Evolutionary conservation across 2,888 invertebrate genomes (phyloP), one percentile per base, ranked within the genome.

Genomic region (Philereme transversata): DNA sequence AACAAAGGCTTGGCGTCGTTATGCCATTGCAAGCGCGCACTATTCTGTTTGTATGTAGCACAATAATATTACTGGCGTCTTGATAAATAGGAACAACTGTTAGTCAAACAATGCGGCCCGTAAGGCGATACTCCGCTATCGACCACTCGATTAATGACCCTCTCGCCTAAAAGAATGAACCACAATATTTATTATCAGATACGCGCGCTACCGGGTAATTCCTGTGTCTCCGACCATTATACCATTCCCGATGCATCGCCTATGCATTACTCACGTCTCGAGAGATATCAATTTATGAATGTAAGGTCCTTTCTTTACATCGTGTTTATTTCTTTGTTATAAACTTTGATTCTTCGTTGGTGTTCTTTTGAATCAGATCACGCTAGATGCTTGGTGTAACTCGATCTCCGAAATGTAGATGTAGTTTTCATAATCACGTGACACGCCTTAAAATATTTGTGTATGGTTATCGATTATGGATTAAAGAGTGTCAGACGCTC

Each of bases 111-210:
- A 92, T 91, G 84, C 84, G 77, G 79, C 80, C 81, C 82, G 90
- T 90, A 90, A 90, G 87, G 82, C 87, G 91, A 92, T 91, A 90
- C 87, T 84, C 77, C 79, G 86, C 81, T 87, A 92, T 92, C 91
- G 87, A 86, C 84, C 84, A 70, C 79, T 87, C 86, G 89, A 91
- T 92, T 91, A 91, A 92, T 92, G 91, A 89, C 88, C 82, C 84
- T 82, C 88, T 86, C 88, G 85, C 86, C 88, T 89, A 91, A 92
- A 92, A 92, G 91, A 92, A 92, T 90, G 89, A 88, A 83, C 87
- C 82, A 87, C 86, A 90, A 91, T 91, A 91, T 92, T 91, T 91
- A 90, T 91, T 90, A 92, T 92, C 90, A 86, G 92, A 92, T 92
- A 90, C 88, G 84, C 82, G 76, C 79, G 91, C 92, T 92, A 92